Conservation (phyloP, 2,797 vertebrate species). For the Gallinago stenura region DNA sequence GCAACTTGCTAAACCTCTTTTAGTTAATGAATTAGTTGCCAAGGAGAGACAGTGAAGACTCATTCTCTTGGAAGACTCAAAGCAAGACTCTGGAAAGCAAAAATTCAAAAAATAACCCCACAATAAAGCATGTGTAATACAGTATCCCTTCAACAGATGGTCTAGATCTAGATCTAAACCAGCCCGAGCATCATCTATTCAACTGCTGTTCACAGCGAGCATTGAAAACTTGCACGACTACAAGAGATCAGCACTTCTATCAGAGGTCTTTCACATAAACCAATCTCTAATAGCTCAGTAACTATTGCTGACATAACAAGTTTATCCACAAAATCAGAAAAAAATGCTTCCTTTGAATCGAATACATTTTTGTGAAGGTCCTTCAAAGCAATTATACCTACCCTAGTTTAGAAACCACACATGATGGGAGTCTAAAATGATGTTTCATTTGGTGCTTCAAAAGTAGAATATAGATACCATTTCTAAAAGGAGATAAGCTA, state of each 20-base stretch:
- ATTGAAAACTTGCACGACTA: fast-evolving
- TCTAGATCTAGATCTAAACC: neutral
- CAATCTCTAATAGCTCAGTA: neutral
- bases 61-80: neutral
- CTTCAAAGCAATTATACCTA: neutral
- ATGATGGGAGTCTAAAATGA: neutral
- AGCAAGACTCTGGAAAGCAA: neutral
- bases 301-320: neutral
- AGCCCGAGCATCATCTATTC: neutral
- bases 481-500: neutral
- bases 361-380: neutral
- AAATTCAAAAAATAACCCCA: neutral
- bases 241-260: neutral
- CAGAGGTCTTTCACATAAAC: neutral
- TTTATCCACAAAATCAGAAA: neutral
- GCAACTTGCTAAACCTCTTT: neutral
- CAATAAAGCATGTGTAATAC: fast-evolving
- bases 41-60: neutral
- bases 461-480: neutral
- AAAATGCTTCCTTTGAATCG: neutral
- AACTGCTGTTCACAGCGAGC: neutral
- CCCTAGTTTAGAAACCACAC: neutral
- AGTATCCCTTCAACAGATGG: neutral
- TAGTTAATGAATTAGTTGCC: neutral
- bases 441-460: neutral